Evolutionary conservation across 2,113 vertebrate genomes (phyloP).

Genomic region (Scalopus aquaticus): DNA sequence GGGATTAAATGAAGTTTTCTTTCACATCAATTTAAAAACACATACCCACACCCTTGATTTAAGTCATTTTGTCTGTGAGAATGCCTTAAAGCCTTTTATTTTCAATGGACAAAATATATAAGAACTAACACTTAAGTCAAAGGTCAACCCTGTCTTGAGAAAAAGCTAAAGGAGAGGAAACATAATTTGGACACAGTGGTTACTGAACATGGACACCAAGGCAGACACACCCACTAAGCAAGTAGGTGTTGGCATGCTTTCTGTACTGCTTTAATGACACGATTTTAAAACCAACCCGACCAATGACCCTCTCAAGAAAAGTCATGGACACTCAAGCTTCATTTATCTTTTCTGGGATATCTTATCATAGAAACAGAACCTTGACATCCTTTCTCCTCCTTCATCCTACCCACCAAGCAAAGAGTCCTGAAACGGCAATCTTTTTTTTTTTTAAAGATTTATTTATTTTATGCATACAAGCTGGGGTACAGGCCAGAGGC

Average conservation of each 20-base stretch:
- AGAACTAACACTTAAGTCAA: constrained; percentile 39
- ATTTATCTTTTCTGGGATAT: background rate
- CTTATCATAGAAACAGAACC: background rate
- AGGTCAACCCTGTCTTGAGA: background rate
- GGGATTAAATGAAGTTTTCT: constrained; percentile 16
- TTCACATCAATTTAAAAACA: constrained; percentile 3
- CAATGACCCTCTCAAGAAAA: background rate
- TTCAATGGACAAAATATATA: background rate
- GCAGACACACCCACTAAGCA: background rate
- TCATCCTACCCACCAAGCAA: background rate
- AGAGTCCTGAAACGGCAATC: background rate
- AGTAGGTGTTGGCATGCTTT: background rate
- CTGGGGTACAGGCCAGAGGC: too few relatives aligned
- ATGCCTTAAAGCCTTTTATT: constrained; percentile 2
- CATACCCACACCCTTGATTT: background rate
- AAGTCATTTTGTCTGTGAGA: background rate
- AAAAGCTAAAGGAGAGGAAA: background rate
- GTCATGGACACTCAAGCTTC: background rate
- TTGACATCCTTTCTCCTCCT: background rate
- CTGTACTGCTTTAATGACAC: background rate
- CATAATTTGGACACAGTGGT: background rate
- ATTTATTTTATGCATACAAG: too few relatives aligned
- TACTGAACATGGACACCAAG: background rate
- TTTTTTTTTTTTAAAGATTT: too few relatives aligned
- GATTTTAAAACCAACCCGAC: background rate